A percentile compares a stretch with the other conserved stretches of the same genome.
phyloP scores from a whole-genome alignment of 1,140 invertebrate genomes.

The Pogonus chalceus region DNA sequence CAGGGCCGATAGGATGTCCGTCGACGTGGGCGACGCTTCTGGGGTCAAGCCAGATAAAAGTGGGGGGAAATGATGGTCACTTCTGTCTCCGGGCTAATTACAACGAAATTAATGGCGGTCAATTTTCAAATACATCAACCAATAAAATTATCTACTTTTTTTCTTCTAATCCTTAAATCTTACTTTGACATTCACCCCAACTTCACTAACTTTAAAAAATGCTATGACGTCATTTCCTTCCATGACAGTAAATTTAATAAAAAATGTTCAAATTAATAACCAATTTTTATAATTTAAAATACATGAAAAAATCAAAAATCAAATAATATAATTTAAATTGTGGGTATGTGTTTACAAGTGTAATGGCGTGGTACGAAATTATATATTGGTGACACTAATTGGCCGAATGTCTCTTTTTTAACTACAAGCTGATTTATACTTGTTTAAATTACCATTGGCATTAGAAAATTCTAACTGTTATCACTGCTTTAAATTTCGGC shows the following conservation, averaged over 20 bases:
- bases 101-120: background rate
- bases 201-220: no score
- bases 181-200: no score
- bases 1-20: no score
- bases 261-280: no score
- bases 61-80: constrained; percentile 1
- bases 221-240: no score
- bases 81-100: constrained; percentile 6
- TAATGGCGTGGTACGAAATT: background rate
- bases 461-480: background rate
- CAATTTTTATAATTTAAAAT: background rate
- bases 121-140: background rate
- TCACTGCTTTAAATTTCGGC: background rate
- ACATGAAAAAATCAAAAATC: background rate
- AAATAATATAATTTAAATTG: no score
- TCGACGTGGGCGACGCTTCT: no score
- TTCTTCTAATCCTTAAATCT: background rate
- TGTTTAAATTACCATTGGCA: background rate
- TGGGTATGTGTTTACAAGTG: background rate
- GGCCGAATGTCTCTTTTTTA: background rate
- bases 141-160: background rate
- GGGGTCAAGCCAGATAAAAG: constrained; percentile 2
- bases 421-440: background rate
- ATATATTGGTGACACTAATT: constrained; percentile 1
- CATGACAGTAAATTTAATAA: no score